Conservation (phyloP, 2,113 vertebrate species). For the Macquaria ambigua region DNA sequence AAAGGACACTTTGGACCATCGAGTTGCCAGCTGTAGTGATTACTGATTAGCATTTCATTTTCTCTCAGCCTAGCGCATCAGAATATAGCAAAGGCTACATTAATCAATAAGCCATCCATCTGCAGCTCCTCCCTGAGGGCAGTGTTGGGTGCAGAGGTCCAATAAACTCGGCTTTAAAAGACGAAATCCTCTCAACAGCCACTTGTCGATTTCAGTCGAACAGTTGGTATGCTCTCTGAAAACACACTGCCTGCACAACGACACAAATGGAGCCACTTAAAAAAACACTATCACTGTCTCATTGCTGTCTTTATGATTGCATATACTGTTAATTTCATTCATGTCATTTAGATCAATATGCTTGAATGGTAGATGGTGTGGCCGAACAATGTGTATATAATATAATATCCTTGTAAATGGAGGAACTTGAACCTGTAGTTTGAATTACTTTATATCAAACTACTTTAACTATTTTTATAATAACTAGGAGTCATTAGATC, state of each 20-base stretch:
- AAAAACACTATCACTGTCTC: constrained; percentile 7
- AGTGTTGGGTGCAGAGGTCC: neutral
- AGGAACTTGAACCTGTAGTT: neutral
- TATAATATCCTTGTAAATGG: neutral
- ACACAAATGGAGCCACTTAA: neutral
- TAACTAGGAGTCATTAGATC: neutral
- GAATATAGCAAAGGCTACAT: constrained; percentile 36
- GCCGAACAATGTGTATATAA: neutral
- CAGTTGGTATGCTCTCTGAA: constrained; percentile 21
- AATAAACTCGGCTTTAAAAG: constrained; percentile 16
- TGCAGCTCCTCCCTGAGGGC: constrained; percentile 26
- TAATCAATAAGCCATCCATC: constrained; percentile 52
- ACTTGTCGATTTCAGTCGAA: constrained; percentile 33
- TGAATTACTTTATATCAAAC: no score
- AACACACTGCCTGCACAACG: neutral
- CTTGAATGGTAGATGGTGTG: neutral
- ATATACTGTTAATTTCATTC: neutral
- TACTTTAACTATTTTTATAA: neutral
- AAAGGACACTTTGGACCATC: constrained; percentile 17
- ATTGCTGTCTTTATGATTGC: neutral
- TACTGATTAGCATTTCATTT: constrained; percentile 52
- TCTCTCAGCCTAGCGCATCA: constrained; percentile 15
- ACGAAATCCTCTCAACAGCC: neutral
- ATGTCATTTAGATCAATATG: neutral
- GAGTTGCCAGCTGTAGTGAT: constrained; percentile 14